Evolutionary conservation across 2,113 vertebrate genomes (phyloP).

Genomic region (Hippocampus mohnikei): DNA sequence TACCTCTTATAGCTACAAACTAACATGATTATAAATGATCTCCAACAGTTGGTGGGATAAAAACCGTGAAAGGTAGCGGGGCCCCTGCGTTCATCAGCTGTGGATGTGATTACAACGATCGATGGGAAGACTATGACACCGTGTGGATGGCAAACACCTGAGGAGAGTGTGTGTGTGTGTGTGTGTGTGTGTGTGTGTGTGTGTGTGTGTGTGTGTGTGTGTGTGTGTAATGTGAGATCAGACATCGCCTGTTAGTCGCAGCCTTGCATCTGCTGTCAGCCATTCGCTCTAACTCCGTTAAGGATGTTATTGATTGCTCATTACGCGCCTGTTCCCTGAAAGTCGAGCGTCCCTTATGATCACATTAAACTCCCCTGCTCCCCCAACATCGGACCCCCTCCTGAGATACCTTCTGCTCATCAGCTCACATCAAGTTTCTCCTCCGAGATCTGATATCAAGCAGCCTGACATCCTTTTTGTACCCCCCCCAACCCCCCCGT

Average conservation of each 20-base stretch:
- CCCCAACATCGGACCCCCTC: conserved; percentile 49
- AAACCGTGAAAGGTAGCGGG: neutral
- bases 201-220: neutral
- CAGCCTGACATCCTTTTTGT: conserved; percentile 53
- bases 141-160: conserved; percentile 54
- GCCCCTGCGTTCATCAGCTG: conserved; percentile 26
- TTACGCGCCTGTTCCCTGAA: conserved; percentile 72
- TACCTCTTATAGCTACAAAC: neutral
- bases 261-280: conserved; percentile 69
- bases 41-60: neutral
- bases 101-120: conserved; percentile 63
- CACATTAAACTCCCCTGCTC: conserved; percentile 74
- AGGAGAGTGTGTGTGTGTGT: conserved; percentile 29
- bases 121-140: conserved; percentile 58
- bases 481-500: conserved; percentile 33
- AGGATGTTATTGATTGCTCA: conserved; percentile 76
- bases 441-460: conserved; percentile 70
- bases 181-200: conserved; percentile 33
- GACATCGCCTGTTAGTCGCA: conserved; percentile 63
- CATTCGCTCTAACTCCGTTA: conserved; percentile 68
- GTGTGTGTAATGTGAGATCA: conserved; percentile 66
- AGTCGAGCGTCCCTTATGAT: conserved; percentile 78
- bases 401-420: conserved; percentile 73
- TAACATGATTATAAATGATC: neutral
- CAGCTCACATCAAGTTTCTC: conserved; percentile 67